Conservation (phyloP, 2,113 vertebrate species). For the Oreocharis arfaki region DNA sequence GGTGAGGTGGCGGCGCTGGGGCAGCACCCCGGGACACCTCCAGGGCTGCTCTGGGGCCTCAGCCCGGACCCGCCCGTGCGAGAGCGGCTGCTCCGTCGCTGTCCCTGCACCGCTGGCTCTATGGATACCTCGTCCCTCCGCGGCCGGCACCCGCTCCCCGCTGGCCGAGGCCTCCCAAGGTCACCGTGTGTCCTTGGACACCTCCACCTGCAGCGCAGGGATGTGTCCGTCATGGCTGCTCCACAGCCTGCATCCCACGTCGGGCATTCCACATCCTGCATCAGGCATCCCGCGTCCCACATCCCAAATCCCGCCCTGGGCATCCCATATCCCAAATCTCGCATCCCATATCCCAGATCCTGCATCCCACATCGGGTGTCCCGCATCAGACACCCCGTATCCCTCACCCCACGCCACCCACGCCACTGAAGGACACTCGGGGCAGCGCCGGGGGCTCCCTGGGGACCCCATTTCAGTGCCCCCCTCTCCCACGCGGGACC, state of each 20-base stretch:
- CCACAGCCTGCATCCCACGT: background rate
- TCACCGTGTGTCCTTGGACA: background rate
- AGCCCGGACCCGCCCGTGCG: fast-evolving
- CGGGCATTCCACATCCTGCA: background rate
- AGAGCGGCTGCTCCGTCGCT: fast-evolving
- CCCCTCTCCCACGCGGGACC: background rate
- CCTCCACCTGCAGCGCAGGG: background rate
- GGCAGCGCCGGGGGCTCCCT: background rate
- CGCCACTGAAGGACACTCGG: fast-evolving
- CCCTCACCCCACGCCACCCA: background rate
- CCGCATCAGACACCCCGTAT: background rate
- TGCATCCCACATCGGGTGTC: too few relatives aligned
- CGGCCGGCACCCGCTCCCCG: background rate
- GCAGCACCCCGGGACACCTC: background rate
- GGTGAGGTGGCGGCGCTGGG: background rate
- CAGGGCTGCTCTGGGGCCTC: background rate
- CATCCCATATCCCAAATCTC: background rate
- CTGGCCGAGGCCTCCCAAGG: background rate
- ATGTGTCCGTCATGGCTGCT: fast-evolving
- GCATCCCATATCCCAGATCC: background rate
- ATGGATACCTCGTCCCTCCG: fast-evolving
- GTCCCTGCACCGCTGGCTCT: fast-evolving
- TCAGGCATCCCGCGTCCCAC: background rate
- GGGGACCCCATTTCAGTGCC: background rate
- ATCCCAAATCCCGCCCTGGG: background rate